A percentile compares a stretch with the other conserved stretches of the same genome.
These are phyloP conservation scores for Geotrupes spiniger DNA, from an alignment of 2,888 invertebrate species.

Conservation along the genomic window DNA sequence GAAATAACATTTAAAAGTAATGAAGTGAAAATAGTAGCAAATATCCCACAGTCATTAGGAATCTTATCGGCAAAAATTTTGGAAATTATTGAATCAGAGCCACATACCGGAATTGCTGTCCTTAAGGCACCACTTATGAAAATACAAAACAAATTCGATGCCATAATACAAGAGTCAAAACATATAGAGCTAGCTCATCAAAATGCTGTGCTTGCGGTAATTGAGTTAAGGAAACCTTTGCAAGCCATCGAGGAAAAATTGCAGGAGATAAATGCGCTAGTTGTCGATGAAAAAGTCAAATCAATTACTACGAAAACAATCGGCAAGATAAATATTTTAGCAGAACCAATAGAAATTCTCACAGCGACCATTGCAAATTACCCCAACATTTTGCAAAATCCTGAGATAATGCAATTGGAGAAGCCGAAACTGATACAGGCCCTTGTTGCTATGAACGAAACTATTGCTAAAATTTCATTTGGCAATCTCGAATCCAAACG, in stretches of 20 bases:
- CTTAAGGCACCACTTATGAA: conserved; percentile 16
- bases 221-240: conserved; percentile 10
- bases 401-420: background rate
- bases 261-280: background rate
- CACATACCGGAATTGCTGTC: background rate
- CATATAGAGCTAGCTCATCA: conserved; percentile 12
- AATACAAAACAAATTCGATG: conserved; percentile 14
- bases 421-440: background rate
- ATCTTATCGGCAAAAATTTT: background rate
- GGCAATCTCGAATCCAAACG: background rate
- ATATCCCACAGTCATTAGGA: conserved; percentile 23
- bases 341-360: background rate
- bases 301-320: background rate
- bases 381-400: too few relatives aligned
- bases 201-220: conserved; percentile 11
- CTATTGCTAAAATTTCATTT: conserved; percentile 1
- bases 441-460: background rate
- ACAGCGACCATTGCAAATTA: background rate
- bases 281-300: background rate
- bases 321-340: background rate
- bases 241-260: conserved; percentile 6
- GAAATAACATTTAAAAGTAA: conserved; percentile 1
- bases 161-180: conserved; percentile 13
- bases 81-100: conserved; percentile 7
- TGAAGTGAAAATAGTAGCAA: background rate